These are phyloP conservation scores for Fulica atra DNA, from an alignment of 2,113 vertebrate genomes.

Conservation along the genomic window DNA sequence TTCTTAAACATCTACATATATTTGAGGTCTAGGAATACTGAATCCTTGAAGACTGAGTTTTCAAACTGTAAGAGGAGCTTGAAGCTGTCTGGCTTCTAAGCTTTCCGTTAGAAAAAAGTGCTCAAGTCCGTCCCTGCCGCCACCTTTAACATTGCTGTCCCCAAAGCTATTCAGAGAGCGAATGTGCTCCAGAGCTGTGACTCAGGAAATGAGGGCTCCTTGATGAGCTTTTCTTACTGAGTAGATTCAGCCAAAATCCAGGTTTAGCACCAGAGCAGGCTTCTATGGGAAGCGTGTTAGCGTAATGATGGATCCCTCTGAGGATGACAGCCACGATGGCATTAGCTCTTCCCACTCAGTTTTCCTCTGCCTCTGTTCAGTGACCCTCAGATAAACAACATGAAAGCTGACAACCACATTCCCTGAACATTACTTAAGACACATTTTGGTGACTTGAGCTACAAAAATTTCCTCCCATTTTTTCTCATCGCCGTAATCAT, in stretches of 20 bases:
- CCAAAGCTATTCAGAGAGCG: neutral
- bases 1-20: neutral
- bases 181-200: neutral
- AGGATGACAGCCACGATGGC: neutral
- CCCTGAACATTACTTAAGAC: neutral
- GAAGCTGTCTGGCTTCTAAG: neutral
- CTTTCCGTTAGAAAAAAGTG: neutral
- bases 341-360: neutral
- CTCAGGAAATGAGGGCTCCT: neutral
- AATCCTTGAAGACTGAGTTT: neutral
- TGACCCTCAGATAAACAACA: neutral
- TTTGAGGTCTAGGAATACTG: neutral
- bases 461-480: constrained; percentile 39
- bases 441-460: neutral
- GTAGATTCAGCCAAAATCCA: neutral
- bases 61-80: neutral
- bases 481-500: neutral
- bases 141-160: neutral
- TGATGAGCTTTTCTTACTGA: neutral
- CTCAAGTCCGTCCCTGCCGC: neutral
- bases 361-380: neutral
- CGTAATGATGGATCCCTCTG: neutral
- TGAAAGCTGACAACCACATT: neutral
- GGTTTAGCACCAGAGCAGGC: neutral
- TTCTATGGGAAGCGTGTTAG: neutral